Evolutionary conservation across 1,140 invertebrate genomes (phyloP).

Genomic region (Drosophila quadrilineata): DNA sequence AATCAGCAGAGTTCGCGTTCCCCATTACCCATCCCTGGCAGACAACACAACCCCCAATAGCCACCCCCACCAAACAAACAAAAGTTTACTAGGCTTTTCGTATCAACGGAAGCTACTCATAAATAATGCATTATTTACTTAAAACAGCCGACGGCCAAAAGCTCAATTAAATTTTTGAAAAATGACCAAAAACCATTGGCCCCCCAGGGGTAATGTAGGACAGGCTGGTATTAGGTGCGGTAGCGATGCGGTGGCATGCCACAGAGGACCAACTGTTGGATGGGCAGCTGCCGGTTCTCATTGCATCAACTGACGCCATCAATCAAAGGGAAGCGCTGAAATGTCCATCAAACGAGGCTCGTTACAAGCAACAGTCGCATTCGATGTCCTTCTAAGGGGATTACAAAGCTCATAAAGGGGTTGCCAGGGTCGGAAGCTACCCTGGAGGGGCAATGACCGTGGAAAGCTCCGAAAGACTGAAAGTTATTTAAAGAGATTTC

Average conservation of each 20-base stretch:
- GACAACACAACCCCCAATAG: no score
- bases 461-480: no score
- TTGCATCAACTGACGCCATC: conserved; percentile 47
- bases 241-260: no score
- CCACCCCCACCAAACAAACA: neutral
- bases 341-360: conserved; percentile 48
- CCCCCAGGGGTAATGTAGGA: neutral
- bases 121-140: conserved; percentile 76
- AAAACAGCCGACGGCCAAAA: conserved; percentile 60
- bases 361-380: conserved; percentile 41
- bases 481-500: no score
- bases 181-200: conserved; percentile 47
- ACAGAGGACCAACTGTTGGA: neutral
- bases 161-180: conserved; percentile 72
- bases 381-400: conserved; percentile 20
- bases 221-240: neutral
- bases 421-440: neutral
- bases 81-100: conserved; percentile 13
- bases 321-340: conserved; percentile 49
- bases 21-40: no score
- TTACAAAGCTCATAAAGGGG: neutral
- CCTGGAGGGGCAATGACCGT: no score
- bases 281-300: neutral
- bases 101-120: conserved; percentile 36
- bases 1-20: conserved; percentile 26